Conservation (phyloP, 2,113 vertebrate genomes). For the Cryptomyrus ogoouensis region DNA sequence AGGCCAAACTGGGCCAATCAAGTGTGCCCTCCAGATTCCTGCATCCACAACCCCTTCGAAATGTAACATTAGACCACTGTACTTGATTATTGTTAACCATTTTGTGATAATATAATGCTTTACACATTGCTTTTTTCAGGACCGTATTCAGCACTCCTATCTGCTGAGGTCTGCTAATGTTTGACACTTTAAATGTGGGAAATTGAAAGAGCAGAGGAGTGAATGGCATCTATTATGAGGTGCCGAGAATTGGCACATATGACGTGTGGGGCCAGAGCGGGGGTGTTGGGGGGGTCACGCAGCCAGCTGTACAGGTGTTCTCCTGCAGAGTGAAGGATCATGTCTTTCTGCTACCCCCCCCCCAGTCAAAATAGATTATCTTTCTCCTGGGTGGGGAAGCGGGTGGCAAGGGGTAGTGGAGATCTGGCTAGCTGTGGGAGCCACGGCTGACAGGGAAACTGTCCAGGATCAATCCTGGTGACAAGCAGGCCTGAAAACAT, state of each 20-base stretch:
- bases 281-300: not conserved
- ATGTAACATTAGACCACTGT: not conserved
- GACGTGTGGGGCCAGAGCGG: not conserved
- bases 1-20: not conserved
- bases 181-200: not conserved
- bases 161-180: not conserved
- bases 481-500: not conserved
- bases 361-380: not conserved
- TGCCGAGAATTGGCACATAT: conserved; percentile 18
- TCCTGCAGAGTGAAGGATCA: conserved; percentile 36
- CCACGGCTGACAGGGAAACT: not conserved
- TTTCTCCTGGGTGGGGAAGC: not conserved
- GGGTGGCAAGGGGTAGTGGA: not conserved
- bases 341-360: conserved; percentile 20
- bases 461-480: not conserved
- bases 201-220: not conserved
- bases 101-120: not conserved
- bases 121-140: not conserved
- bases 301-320: conserved; percentile 27
- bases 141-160: not conserved
- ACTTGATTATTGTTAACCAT: not conserved
- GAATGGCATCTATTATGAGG: not conserved
- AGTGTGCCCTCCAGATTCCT: not conserved
- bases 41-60: not conserved
- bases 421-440: not conserved